Evolutionary conservation across 2,797 vertebrate species (phyloP), one percentile per base, ranked within the genome.

Genomic region (Epinephelus malabaricus): DNA sequence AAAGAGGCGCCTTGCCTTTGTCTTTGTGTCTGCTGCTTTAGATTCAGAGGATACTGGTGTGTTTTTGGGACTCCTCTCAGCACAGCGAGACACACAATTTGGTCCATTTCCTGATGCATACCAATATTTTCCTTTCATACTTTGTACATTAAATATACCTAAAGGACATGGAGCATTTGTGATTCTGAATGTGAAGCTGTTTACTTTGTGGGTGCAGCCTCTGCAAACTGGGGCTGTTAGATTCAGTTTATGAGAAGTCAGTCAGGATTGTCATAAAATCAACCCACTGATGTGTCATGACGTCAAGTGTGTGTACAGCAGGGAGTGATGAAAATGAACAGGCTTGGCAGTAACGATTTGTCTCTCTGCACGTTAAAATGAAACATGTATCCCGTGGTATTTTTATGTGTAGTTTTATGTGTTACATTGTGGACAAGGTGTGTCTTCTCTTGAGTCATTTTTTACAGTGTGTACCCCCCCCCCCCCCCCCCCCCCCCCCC

Each of bases 21-120:
- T 80, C 55, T 88, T 61, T 51, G 47, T 69, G 81, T 79, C 56
- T 73, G 6, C 68, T 21, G 74, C 60, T 69, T 73, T 40, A 71
- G 46, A 63, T 76, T 18, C 49, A 47, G 49, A 55, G 21, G 30
- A 47, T 25, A 17, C 49, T 23, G 38, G 73, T 60, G 38, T 74
- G 38, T 69, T 30, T 65, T 34, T 12, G 23, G 14, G 12, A 49
- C 18, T 15, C 2, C 43, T 47, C 21, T 67, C 15, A 25, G 2
- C 21, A 17, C 7, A 21, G 23, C 5, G 34, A 34, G 34, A 34
- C 34, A 47, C 27, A 61, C 34, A n/a, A 2, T 67, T 40, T 30
- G 10, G 19, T 64, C 23, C 7, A 34, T 38, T 40, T 50, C 66
- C 10, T 19, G 5, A 49, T 49, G 7, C 11, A 2, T 1, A 2